A percentile compares a stretch with the other conserved stretches of the same genome.
Evolutionary conservation across 2,888 invertebrate genomes (phyloP).

Genomic region (Noctua janthina): DNA sequence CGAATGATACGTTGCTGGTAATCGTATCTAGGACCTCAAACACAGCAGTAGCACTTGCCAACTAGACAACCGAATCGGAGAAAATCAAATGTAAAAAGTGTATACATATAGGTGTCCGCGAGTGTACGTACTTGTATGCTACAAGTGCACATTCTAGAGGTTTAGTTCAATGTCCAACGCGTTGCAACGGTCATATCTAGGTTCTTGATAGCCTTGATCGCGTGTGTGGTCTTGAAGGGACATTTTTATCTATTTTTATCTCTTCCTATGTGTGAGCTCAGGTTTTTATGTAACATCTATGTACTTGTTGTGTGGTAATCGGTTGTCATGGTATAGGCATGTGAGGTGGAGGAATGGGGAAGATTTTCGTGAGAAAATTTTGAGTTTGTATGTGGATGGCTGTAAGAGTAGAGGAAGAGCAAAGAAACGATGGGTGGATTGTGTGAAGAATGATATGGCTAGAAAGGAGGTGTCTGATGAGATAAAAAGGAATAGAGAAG

Average conservation of each 20-base stretch:
- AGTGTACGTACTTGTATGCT: conserved; percentile 21
- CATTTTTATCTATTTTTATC: conserved; percentile 18
- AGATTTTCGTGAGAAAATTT: background rate
- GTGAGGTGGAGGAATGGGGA: background rate
- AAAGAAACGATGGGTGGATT: no score
- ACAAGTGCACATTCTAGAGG: conserved; percentile 36
- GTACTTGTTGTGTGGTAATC: background rate
- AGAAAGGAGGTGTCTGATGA: no score
- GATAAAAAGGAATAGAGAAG: no score
- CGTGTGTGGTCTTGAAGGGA: conserved; percentile 46
- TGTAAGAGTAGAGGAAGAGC: no score
- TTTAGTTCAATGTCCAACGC: conserved; percentile 37
- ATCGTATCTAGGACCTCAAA: background rate
- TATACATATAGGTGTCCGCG: background rate
- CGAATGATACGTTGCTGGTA: background rate
- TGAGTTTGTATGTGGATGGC: background rate
- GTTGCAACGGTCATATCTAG: conserved; percentile 20
- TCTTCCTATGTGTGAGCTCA: conserved; percentile 13
- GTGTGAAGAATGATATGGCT: no score
- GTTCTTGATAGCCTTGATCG: conserved; percentile 27
- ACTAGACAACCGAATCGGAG: background rate
- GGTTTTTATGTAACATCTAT: background rate
- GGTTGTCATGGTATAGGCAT: background rate
- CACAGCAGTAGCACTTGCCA: background rate
- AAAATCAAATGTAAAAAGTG: background rate